phyloP scores from a whole-genome alignment of 1,140 invertebrate genomes.

The Bombus huntii region DNA sequence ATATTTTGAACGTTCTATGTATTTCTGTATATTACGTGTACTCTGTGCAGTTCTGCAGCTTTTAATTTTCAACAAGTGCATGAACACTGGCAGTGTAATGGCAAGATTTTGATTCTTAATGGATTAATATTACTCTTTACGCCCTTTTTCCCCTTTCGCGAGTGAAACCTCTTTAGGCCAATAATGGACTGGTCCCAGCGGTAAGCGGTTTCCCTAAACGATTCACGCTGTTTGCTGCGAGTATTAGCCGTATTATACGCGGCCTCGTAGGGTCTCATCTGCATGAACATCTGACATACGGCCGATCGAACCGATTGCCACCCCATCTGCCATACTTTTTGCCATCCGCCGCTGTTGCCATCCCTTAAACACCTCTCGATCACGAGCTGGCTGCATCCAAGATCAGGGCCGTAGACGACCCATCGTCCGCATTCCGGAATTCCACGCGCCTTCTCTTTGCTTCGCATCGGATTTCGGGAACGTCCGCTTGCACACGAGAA shows the following conservation, averaged over 20 bases:
- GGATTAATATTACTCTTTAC: background rate
- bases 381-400: slow-evolving; percentile 15
- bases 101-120: background rate
- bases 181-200: slow-evolving; percentile 24
- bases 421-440: slow-evolving; percentile 45
- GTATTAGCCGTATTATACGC: slow-evolving; percentile 70
- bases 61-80: no score
- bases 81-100: no score
- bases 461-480: slow-evolving; percentile 38
- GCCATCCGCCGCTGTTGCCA: slow-evolving; percentile 9
- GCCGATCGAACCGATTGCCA: slow-evolving; percentile 54
- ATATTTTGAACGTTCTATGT: no score
- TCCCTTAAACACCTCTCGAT: slow-evolving; percentile 21
- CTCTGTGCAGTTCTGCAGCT: no score
- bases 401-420: background rate
- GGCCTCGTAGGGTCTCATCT: slow-evolving; percentile 62
- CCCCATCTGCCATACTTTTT: slow-evolving; percentile 69
- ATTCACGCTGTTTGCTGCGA: slow-evolving; percentile 60
- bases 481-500: background rate
- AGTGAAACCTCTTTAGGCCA: slow-evolving; percentile 20
- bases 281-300: slow-evolving; percentile 77
- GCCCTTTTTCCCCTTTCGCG: background rate
- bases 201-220: slow-evolving; percentile 44
- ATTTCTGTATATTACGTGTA: no score
- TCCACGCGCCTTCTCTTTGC: background rate